Evolutionary conservation across 2,797 vertebrate species (phyloP), one percentile per base, ranked within the genome.

Genomic region (Esox lucius): DNA sequence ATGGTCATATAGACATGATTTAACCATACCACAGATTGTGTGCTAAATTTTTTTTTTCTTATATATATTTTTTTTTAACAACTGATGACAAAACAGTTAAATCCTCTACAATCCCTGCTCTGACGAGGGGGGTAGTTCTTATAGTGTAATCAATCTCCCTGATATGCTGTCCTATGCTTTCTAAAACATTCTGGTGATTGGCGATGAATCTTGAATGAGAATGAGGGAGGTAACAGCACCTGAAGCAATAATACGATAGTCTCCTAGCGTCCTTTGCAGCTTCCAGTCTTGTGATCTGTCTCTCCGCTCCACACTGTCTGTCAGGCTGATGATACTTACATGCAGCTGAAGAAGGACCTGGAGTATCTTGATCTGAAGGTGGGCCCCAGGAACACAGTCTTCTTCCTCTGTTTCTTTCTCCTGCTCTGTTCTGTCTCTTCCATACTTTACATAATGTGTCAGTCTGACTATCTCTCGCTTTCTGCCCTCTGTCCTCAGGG

Each of bases 291-390:
- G 85, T 94, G 84, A 93, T 88, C 79, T 92, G 84, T 92, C 85
- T 94, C 88, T 93, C 87, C 80, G 78, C 88, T 91, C 85, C 89
- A 89, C 83, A 87, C 89, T 93, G 16, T 49, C 68, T 70, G 26
- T 31, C 26, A 98, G 98, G 97, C 96, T 82, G 98, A 99, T 86
- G 98, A 99, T 88, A 99, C 97, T 88, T 99, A 99, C 53, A 94
- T 97, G 79, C 97, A 99, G 91, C 93, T 99, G 94, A 99, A 99
- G 95, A 98, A 98, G 93, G 96, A 98, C 90, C 93, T 99, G 93
- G 98, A 99, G 89, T 99, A 99, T 94, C 93, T 99, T 87, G 98
- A 99, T 90, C 93, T 99, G 86, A 99, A 99, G 97, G 97, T 98
- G 93, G 94, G 93, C 88, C 81, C 80, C 84, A 81, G 77, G 80